These are phyloP conservation scores for Acomys russatus DNA, from an alignment of 2,797 vertebrate species.

Conservation along the genomic window DNA sequence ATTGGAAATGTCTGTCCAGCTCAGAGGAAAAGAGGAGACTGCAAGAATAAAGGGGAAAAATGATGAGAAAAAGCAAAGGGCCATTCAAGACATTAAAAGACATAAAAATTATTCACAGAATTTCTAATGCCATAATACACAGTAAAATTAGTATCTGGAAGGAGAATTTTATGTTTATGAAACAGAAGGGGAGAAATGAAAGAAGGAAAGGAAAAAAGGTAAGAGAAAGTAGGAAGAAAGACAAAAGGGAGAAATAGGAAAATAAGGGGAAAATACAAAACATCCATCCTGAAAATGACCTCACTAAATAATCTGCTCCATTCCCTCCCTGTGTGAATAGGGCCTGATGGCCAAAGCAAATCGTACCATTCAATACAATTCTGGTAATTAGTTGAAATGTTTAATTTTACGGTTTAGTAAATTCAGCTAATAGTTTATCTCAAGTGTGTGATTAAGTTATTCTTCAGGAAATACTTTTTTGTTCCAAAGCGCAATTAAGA, in stretches of 20 bases:
- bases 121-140: not conserved
- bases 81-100: not conserved
- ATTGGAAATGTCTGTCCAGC: not conserved
- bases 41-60: not conserved
- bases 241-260: rapidly evolving
- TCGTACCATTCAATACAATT: slow-evolving; percentile 62
- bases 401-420: slow-evolving; percentile 85
- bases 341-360: slow-evolving; percentile 68
- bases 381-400: slow-evolving; percentile 82
- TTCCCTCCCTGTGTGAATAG: slow-evolving; percentile 46
- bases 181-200: too few relatives aligned
- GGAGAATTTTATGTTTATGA: not conserved
- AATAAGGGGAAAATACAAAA: not conserved
- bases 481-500: slow-evolving; percentile 80
- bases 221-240: rapidly evolving
- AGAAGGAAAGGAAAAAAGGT: not conserved
- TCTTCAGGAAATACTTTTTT: slow-evolving; percentile 77
- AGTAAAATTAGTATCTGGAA: not conserved
- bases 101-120: not conserved
- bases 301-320: not conserved
- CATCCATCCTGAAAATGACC: slow-evolving; percentile 32
- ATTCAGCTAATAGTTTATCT: slow-evolving; percentile 83
- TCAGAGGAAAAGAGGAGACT: not conserved
- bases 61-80: not conserved
- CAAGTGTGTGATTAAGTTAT: slow-evolving; percentile 83